Conservation (phyloP, 2,797 vertebrate genomes). For the Galago senegalensis region DNA sequence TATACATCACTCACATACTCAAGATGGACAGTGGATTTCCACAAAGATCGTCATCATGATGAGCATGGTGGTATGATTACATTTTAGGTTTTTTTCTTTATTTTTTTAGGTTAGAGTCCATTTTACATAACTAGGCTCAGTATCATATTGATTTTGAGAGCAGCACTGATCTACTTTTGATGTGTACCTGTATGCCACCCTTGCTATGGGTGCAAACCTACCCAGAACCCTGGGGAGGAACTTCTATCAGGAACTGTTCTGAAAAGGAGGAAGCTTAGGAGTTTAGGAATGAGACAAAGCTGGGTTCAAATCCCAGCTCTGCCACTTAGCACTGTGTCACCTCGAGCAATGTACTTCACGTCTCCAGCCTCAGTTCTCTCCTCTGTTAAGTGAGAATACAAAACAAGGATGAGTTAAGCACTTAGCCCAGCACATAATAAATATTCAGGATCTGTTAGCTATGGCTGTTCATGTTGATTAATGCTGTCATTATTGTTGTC, state of each 20-base stretch:
- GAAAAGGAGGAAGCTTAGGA: neutral
- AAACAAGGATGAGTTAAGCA: neutral
- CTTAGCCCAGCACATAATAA: neutral
- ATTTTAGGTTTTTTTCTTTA: neutral
- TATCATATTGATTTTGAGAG: neutral
- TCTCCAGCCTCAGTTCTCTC: neutral
- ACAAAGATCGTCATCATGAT: neutral
- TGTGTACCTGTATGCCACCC: neutral
- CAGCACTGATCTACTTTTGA: neutral
- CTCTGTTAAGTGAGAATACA: neutral
- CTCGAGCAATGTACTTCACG: neutral
- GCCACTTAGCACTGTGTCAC: neutral
- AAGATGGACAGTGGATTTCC: neutral
- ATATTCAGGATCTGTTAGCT: neutral
- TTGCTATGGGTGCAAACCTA: neutral
- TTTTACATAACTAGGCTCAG: neutral
- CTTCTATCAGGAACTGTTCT: neutral
- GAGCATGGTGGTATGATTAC: neutral
- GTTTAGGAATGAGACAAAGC: neutral
- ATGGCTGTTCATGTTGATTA: neutral
- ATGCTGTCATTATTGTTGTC: too few relatives aligned
- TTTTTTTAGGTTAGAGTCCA: neutral
- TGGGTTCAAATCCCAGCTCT: slow-evolving; percentile 30
- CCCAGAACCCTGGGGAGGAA: neutral
- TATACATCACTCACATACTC: neutral